phyloP scores from a whole-genome alignment of 2,888 invertebrate species.

The Coenonympha glycerion region DNA sequence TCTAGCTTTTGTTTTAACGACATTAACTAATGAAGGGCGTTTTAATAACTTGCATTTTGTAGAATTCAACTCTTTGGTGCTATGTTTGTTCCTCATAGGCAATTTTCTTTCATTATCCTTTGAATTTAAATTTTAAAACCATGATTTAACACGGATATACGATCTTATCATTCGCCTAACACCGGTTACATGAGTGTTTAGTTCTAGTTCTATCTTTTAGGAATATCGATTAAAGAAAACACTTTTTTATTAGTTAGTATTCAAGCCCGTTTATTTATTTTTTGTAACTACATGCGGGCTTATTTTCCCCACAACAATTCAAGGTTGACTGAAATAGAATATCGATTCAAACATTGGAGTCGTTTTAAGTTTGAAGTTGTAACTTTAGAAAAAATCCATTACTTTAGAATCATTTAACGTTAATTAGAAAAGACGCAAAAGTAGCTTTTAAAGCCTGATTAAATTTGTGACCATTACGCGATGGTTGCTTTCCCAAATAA shows the following conservation, averaged over 20 bases:
- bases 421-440: too few relatives aligned
- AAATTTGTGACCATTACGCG: neutral
- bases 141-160: too few relatives aligned
- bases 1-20: too few relatives aligned
- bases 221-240: too few relatives aligned
- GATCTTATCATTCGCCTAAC: too few relatives aligned
- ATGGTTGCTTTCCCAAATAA: slow-evolving; percentile 15
- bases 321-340: slow-evolving; percentile 12
- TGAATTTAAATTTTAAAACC: too few relatives aligned
- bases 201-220: too few relatives aligned
- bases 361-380: neutral
- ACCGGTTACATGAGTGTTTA: too few relatives aligned
- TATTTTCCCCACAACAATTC: slow-evolving; percentile 8
- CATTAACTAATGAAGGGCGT: neutral
- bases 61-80: neutral
- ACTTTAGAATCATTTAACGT: neutral
- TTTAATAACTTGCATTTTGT: neutral
- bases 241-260: too few relatives aligned
- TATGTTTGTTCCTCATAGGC: too few relatives aligned
- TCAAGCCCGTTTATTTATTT: slow-evolving; percentile 18
- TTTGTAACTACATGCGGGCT: slow-evolving; percentile 12
- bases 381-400: neutral
- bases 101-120: too few relatives aligned
- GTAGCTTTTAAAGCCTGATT: neutral
- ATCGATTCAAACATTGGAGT: neutral